These are phyloP conservation scores for Tragelaphus imberbis DNA, from an alignment of 2,113 vertebrate genomes.

Conservation along the genomic window DNA sequence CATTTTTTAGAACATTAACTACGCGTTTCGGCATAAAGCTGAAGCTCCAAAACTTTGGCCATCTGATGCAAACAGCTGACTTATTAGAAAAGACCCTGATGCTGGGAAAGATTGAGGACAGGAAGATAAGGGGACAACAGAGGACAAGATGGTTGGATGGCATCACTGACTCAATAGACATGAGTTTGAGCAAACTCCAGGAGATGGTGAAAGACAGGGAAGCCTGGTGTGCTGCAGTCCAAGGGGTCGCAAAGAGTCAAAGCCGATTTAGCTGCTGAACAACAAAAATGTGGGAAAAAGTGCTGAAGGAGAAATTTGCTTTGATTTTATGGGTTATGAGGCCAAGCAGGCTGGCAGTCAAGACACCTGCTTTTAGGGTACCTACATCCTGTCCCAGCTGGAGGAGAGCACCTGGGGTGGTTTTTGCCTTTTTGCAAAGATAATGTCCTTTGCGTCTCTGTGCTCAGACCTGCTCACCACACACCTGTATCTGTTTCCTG, in stretches of 20 bases:
- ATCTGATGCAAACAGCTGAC: neutral
- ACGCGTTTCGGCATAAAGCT: neutral
- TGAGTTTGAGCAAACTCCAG: neutral
- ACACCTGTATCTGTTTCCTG: neutral
- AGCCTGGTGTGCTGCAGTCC: neutral
- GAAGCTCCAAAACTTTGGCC: neutral
- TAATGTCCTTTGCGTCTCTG: neutral
- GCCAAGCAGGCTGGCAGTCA: neutral
- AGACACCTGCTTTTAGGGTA: neutral
- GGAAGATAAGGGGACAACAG: neutral
- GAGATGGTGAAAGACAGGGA: neutral
- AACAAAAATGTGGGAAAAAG: neutral
- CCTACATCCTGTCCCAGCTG: neutral
- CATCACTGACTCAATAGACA: neutral
- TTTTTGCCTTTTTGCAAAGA: constrained; percentile 25
- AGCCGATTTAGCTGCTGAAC: neutral
- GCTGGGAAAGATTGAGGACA: neutral
- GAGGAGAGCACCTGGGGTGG: neutral
- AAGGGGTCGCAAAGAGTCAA: neutral
- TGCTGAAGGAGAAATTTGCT: neutral
- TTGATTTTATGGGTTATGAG: neutral
- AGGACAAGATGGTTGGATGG: neutral
- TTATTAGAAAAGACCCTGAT: neutral
- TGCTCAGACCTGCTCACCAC: neutral
- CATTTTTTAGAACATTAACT: neutral